These are phyloP conservation scores for Panorpa germanica DNA, from an alignment of 2,888 invertebrate genomes.

Conservation along the genomic window DNA sequence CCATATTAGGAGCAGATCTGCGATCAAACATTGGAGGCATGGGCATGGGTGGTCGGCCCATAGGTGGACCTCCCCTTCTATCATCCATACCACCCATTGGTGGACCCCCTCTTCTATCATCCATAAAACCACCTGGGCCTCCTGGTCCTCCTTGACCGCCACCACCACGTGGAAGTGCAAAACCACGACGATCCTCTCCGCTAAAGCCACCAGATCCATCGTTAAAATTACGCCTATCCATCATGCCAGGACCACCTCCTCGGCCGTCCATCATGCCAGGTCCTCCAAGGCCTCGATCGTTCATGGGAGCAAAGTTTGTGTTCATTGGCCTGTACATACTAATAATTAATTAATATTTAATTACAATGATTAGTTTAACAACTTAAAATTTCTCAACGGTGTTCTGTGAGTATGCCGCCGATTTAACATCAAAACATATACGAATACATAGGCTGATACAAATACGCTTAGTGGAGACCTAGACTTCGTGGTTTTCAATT, in stretches of 20 bases:
- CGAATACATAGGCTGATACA: too few relatives aligned
- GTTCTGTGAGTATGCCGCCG: too few relatives aligned
- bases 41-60: conserved; percentile 15
- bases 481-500: too few relatives aligned
- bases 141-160: conserved; percentile 14
- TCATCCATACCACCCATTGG: conserved; percentile 1
- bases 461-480: too few relatives aligned
- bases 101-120: conserved; percentile 12
- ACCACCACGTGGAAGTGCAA: conserved; percentile 18
- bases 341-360: too few relatives aligned
- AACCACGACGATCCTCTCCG: conserved; percentile 21
- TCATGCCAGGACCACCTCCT: conserved; percentile 16
- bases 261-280: conserved; percentile 17
- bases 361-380: too few relatives aligned
- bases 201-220: conserved; percentile 10
- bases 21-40: conserved; percentile 23
- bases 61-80: conserved; percentile 5
- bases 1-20: conserved; percentile 18
- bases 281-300: conserved; percentile 1
- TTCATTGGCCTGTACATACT: conserved; percentile 7
- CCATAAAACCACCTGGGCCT: conserved; percentile 16
- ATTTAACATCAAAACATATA: too few relatives aligned
- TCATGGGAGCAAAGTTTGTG: conserved; percentile 6
- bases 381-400: too few relatives aligned
- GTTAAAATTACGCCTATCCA: conserved; percentile 16